Base-by-base conservation (phyloP, 2,113 vertebrate genomes). In the Ammodytes dubius region DNA sequence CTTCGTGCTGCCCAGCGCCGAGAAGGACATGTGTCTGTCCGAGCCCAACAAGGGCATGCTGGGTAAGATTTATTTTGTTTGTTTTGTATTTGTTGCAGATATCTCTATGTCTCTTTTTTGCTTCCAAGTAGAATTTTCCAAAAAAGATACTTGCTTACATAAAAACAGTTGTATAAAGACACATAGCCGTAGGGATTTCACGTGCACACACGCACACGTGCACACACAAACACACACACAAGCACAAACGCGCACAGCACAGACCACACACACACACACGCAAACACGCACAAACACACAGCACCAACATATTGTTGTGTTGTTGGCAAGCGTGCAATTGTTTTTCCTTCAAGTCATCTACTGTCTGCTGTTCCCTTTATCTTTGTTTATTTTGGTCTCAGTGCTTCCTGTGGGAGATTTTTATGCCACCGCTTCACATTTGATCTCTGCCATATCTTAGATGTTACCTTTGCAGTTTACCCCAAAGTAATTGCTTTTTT, bases 41-140 rank as follows among this genome's bases (percentile, higher is more conserved):
- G 97, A 99, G 92, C 98, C 97, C 88, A 99, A 99, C 95, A 99
- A 98, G 90, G 98, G 98, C 87, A 99, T 99, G 98, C 96, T 99
- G 90, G 98, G 98, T 99, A 96, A 98, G 75, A 50, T 0, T 10
- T 46, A 1, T 27, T 27, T 27, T 27, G 27, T 27, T 27, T 27
- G 27, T 27, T 27, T 27, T 27, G 27, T 27, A 27, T 27, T 27
- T 27, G 27, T 27, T 27, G 27, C 63, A 61, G 5, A 73, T 45
- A 52, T 35, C 6, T 27, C 27, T 27, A 27, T 27, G 27, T 27
- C 27, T 27, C 27, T 27, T 27, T 27, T 27, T 58, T 69, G 39
- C 6, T 58, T 0, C 17, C 53, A 45, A 6, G 6, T 5, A 46
- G 8, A 70, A 13, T 42, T 27, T 27, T 27, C 27, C 27, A 17